Conservation (phyloP, 2,797 vertebrate species). For the Syngnathus rostellatus region DNA sequence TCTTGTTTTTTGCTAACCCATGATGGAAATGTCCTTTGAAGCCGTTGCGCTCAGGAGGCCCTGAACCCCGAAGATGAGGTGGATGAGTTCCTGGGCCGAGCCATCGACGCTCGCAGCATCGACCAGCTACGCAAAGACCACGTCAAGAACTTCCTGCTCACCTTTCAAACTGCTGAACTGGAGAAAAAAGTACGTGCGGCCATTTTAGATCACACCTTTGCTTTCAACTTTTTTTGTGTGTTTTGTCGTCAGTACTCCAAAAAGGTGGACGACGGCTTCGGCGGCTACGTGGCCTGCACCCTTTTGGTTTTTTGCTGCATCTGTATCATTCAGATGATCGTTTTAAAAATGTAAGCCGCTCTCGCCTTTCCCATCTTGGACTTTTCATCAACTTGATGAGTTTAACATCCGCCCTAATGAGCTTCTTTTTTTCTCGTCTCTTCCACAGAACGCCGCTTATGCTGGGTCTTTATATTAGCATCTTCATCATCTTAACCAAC, state of each 20-base stretch:
- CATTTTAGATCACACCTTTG: neutral
- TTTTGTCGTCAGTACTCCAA: constrained; percentile 78
- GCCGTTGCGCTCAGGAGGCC: constrained; percentile 84
- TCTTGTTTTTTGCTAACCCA: neutral
- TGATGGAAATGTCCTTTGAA: constrained; percentile 37
- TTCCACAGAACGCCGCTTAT: constrained; percentile 77
- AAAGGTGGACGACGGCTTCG: constrained; percentile 89
- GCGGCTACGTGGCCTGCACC: constrained; percentile 84
- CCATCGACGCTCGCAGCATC: constrained; percentile 93
- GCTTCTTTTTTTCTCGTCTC: constrained; percentile 15
- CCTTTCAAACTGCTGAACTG: constrained; percentile 82
- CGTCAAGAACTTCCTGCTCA: constrained; percentile 91
- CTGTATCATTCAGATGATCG: constrained; percentile 80
- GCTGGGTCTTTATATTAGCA: constrained; percentile 76
- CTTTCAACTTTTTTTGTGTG: neutral
- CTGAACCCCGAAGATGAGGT: constrained; percentile 92
- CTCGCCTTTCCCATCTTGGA: constrained; percentile 10
- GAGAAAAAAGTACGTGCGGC: constrained; percentile 80
- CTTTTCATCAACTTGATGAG: constrained; percentile 54
- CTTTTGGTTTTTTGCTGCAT: constrained; percentile 87
- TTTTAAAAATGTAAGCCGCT: constrained; percentile 81
- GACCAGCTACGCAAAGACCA: constrained; percentile 94
- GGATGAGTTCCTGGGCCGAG: constrained; percentile 89
- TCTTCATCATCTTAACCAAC: constrained; percentile 80
- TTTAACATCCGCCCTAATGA: constrained; percentile 31